phyloP scores from a whole-genome alignment of 1,140 invertebrate genomes.

The Lasaia peninsularis region DNA sequence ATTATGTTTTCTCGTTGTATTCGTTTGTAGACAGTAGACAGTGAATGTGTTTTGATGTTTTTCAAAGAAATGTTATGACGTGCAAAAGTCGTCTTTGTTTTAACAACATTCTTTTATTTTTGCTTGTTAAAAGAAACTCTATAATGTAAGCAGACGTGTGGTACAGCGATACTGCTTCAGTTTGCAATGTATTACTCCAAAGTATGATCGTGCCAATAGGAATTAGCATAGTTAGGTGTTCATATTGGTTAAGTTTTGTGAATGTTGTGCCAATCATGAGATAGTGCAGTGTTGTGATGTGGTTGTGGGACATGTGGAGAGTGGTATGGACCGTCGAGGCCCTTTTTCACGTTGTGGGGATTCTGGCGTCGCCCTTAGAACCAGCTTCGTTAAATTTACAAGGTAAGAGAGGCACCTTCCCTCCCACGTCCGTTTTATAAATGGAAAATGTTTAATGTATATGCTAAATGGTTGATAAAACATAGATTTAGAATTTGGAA shows the following conservation, averaged over 20 bases:
- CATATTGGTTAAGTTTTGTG: slow-evolving; percentile 71
- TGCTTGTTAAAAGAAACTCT: slow-evolving; percentile 16
- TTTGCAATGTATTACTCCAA: slow-evolving; percentile 64
- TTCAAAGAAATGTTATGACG: slow-evolving; percentile 72
- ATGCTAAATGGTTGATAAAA: background rate
- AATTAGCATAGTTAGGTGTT: slow-evolving; percentile 72
- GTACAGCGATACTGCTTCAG: slow-evolving; percentile 32
- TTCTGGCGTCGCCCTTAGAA: slow-evolving; percentile 57
- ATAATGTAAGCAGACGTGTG: slow-evolving; percentile 51
- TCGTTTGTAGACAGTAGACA: slow-evolving; percentile 24
- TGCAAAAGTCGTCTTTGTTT: slow-evolving; percentile 72
- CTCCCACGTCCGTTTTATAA: slow-evolving; percentile 39
- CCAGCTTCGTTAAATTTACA: slow-evolving; percentile 48
- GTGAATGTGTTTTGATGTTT: slow-evolving; percentile 44
- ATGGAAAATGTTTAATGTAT: background rate
- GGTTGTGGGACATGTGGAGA: slow-evolving; percentile 74
- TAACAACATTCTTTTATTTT: slow-evolving; percentile 53
- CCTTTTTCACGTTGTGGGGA: slow-evolving; percentile 48
- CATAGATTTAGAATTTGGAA: background rate
- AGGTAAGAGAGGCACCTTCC: slow-evolving; percentile 63
- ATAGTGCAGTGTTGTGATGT: slow-evolving; percentile 76
- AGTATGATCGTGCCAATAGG: slow-evolving; percentile 73
- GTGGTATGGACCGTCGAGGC: slow-evolving; percentile 62
- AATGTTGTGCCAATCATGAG: slow-evolving; percentile 75
- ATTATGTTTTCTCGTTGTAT: background rate